Evolutionary conservation across 2,797 vertebrate genomes (phyloP).

Genomic region (Crossoptilon crossoptilon): DNA sequence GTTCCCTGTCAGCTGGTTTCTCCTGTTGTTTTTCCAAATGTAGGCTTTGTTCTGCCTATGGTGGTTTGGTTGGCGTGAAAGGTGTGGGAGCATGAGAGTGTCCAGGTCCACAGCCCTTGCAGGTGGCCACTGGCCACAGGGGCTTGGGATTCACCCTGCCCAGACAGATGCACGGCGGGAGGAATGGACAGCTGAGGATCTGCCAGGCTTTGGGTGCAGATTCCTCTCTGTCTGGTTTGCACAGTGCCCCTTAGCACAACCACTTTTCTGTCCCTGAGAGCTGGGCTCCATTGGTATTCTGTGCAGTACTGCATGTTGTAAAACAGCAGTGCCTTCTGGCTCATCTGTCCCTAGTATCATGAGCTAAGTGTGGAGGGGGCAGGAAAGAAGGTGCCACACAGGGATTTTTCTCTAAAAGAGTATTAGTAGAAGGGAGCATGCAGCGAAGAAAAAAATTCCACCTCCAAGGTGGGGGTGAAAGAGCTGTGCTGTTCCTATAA

Average conservation of each 20-base stretch:
- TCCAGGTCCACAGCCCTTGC: neutral
- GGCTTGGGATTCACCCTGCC: neutral
- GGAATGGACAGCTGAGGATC: neutral
- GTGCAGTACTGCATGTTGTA: neutral
- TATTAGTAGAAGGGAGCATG: neutral
- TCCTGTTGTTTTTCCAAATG: neutral
- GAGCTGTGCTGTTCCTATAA: neutral
- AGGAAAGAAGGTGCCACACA: neutral
- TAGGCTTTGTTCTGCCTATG: neutral
- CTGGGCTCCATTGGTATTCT: neutral
- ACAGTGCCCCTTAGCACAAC: neutral
- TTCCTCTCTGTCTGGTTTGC: neutral
- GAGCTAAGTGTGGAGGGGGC: accelerated
- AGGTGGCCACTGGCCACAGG: neutral
- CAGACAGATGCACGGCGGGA: neutral
- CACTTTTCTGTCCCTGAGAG: neutral
- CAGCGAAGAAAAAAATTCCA: neutral
- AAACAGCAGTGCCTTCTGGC: neutral
- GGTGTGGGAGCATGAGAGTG: neutral
- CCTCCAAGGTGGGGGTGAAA: neutral
- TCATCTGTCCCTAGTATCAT: neutral
- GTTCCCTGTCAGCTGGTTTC: neutral
- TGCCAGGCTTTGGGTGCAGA: neutral
- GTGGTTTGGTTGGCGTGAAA: neutral
- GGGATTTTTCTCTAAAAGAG: neutral